Conservation (phyloP, 1,140 invertebrate genomes). For the Drosophila sechellia region DNA sequence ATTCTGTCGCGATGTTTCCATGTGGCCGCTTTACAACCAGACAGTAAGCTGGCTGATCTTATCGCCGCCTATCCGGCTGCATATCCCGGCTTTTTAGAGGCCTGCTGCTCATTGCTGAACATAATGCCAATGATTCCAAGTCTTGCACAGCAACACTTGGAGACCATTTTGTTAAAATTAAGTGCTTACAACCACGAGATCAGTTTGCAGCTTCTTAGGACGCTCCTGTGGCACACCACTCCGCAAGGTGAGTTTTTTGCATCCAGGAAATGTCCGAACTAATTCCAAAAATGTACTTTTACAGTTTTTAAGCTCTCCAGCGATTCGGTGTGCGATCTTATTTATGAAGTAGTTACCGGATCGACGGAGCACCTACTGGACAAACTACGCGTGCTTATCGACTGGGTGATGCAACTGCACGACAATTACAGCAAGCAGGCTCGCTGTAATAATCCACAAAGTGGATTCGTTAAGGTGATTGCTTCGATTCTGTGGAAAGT, state of each 20-base stretch:
- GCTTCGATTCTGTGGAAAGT: conserved; percentile 93
- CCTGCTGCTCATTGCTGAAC: conserved; percentile 90
- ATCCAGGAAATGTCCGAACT: too few species aligned
- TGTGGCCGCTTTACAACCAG: conserved; percentile 68
- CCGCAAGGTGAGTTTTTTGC: conserved; percentile 65
- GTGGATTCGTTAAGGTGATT: conserved; percentile 86
- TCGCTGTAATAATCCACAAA: conserved; percentile 81
- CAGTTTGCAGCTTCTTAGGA: conserved; percentile 86
- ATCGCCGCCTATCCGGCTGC: conserved; percentile 87
- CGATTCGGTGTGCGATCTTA: conserved; percentile 91
- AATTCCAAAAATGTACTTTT: not conserved
- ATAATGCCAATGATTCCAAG: conserved; percentile 88
- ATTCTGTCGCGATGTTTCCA: conserved; percentile 80
- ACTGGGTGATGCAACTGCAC: conserved; percentile 79
- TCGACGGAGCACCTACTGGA: conserved; percentile 85
- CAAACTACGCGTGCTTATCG: conserved; percentile 80
- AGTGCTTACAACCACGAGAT: conserved; percentile 87
- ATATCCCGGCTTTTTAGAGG: conserved; percentile 89
- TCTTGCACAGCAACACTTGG: conserved; percentile 87
- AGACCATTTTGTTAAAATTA: conserved; percentile 87
- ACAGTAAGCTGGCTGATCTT: conserved; percentile 85
- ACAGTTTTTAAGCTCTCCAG: conserved; percentile 80
- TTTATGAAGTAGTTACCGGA: conserved; percentile 90
- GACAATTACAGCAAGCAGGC: conserved; percentile 69
- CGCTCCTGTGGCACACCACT: conserved; percentile 86